phyloP scores from a whole-genome alignment of 2,797 vertebrate species.

The Melanotaenia nigrans region DNA sequence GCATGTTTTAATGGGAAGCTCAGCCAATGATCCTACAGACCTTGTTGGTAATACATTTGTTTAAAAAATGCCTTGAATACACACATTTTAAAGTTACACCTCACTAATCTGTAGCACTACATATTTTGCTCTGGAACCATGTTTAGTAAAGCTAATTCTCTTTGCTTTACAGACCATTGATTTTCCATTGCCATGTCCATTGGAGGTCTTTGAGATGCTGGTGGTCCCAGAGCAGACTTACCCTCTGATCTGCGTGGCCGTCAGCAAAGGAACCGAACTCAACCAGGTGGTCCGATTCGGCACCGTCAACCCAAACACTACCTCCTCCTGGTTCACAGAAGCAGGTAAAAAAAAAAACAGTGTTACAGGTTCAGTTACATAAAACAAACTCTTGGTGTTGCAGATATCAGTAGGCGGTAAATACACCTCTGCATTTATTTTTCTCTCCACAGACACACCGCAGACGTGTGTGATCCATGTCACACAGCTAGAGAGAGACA shows the following conservation, averaged over 20 bases:
- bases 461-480: conserved; percentile 93
- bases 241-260: conserved; percentile 92
- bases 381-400: neutral
- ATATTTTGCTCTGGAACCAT: too few relatives aligned
- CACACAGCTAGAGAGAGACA: conserved; percentile 93
- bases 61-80: neutral
- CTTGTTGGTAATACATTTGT: neutral
- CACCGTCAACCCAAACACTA: conserved; percentile 94
- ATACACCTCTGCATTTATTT: neutral
- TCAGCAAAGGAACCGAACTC: conserved; percentile 91
- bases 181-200: conserved; percentile 91
- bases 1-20: neutral
- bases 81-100: too few relatives aligned
- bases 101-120: too few relatives aligned
- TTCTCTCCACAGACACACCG: conserved; percentile 83
- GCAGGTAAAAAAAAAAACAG: conserved; percentile 81
- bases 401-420: neutral
- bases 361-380: neutral
- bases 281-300: conserved; percentile 94
- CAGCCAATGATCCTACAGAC: neutral
- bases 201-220: conserved; percentile 94
- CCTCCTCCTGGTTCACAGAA: conserved; percentile 96
- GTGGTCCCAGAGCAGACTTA: conserved; percentile 93
- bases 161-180: conserved; percentile 86
- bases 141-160: neutral